phyloP scores from a whole-genome alignment of 2,888 invertebrate species.

The Choreutis nemorana region DNA sequence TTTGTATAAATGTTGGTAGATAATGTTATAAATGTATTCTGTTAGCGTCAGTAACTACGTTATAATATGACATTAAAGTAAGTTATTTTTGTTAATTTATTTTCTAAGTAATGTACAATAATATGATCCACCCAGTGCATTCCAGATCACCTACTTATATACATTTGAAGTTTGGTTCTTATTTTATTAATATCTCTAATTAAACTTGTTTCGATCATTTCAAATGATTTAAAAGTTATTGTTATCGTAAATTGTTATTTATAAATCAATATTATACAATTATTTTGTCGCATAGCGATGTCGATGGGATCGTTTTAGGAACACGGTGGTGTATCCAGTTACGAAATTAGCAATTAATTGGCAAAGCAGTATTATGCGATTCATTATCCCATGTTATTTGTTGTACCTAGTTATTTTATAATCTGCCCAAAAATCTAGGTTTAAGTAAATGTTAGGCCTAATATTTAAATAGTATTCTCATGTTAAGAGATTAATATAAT shows the following conservation, averaged over 20 bases:
- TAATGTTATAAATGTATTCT: constrained; percentile 14
- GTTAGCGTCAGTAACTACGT: too few relatives aligned
- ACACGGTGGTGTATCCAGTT: too few relatives aligned
- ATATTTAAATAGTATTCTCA: constrained; percentile 1
- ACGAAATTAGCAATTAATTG: too few relatives aligned
- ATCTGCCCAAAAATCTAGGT: constrained; percentile 1
- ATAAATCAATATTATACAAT: background rate
- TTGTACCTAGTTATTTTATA: constrained; percentile 12
- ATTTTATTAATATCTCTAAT: constrained; percentile 12
- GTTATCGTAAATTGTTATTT: background rate
- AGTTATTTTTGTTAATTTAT: too few relatives aligned
- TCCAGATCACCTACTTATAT: constrained; percentile 6
- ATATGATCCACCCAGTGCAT: constrained; percentile 9
- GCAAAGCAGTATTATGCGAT: too few relatives aligned
- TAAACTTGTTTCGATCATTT: constrained; percentile 26
- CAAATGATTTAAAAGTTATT: constrained; percentile 24
- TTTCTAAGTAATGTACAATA: constrained; percentile 36
- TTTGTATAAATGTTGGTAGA: constrained; percentile 42
- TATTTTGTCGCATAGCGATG: too few relatives aligned
- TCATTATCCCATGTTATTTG: too few relatives aligned
- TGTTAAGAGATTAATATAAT: constrained; percentile 15
- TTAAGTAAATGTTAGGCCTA: constrained; percentile 11
- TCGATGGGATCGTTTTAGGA: too few relatives aligned
- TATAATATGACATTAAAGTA: too few relatives aligned
- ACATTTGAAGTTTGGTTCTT: constrained; percentile 6